Base-by-base conservation (phyloP, 2,113 vertebrate species). In the Helogale parvula region DNA sequence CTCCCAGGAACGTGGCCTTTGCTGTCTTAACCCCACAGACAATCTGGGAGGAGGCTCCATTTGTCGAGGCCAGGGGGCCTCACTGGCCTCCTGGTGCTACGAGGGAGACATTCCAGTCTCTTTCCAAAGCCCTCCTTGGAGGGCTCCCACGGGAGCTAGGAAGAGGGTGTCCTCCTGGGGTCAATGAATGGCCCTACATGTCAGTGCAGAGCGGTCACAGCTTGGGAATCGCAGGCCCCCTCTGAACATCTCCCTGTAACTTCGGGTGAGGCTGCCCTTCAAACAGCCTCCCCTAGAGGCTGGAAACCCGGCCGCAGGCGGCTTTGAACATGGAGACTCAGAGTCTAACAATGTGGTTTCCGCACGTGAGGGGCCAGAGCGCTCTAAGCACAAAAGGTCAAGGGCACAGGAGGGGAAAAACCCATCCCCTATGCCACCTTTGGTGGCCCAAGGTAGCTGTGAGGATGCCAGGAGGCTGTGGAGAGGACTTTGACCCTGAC, bases 31-130 rank as follows among this genome's bases (percentile, higher is more conserved):
- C 9, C 35, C 31, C 72, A 54, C 4, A 17, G 54, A 31, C 83
- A 38, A 69, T 47, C 33, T 84, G 66, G 41, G n/a, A 79, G 63
- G n/a, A 21, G 13, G 23, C 66, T 31, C 71, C 27, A 93, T 38
- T 54, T 27, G 68, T 47, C 4, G 1, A 16, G n/a, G 14, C 27
- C n/a, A 71, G 52, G 52, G 45, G 76, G 3, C 23, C 60, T 52
- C 0, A 0, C 17, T 4, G 74, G 83, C 12, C 27, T 45, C 33
- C 23, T 33, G 10, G 29, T 41, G 69, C 23, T 65, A 1, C 19
- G 7, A 2, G 50, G 27, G 27, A 9, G 0, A 10, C 23, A 0
- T 25, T 45, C 45, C 6, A 2, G 17, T 41, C 29, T 0, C 1
- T 1, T 47, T 38, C 33, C 71, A 77, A n/a, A 31, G 92, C 57